phyloP scores from a whole-genome alignment of 92 coral and sea anemone species.

The Zoanthus gigantus region DNA sequence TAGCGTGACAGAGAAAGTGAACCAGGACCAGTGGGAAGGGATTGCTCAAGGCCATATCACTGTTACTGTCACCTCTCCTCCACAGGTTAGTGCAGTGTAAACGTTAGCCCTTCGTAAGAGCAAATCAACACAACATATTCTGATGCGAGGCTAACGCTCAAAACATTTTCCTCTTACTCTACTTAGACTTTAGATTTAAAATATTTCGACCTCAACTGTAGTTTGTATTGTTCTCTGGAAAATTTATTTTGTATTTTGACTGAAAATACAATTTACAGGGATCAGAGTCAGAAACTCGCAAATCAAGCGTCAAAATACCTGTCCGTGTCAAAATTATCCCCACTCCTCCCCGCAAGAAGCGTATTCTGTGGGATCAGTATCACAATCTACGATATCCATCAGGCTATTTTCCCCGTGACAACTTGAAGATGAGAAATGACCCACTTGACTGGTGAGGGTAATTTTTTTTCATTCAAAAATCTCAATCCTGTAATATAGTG shows the following conservation, averaged over 20 bases:
- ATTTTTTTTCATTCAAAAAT: background rate
- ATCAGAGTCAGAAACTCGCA: constrained; percentile 83
- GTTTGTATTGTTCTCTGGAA: background rate
- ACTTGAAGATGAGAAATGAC: constrained; percentile 93
- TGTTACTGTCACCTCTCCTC: constrained; percentile 88
- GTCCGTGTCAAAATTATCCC: constrained; percentile 90
- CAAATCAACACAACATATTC: no score
- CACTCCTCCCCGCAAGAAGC: constrained; percentile 94
- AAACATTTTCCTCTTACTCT: no score
- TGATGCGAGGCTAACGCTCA: no score
- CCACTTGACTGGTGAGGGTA: constrained; percentile 95
- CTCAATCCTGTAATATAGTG: background rate
- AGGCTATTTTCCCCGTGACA: constrained; percentile 97
- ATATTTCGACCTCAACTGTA: background rate
- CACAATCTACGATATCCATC: constrained; percentile 98
- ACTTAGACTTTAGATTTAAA: no score
- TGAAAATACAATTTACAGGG: constrained; percentile 66
- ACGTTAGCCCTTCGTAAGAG: background rate
- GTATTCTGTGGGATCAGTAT: constrained; percentile 95
- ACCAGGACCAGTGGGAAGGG: constrained; percentile 85
- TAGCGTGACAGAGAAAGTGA: constrained; percentile 75
- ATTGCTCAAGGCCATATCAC: constrained; percentile 95
- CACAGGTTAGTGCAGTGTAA: constrained; percentile 74
- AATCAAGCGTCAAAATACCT: constrained; percentile 84
- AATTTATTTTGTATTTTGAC: background rate